A percentile compares a stretch with the other conserved stretches of the same genome.
Evolutionary conservation across 1,140 invertebrate species (phyloP).

Genomic region (Planococcus citri): DNA sequence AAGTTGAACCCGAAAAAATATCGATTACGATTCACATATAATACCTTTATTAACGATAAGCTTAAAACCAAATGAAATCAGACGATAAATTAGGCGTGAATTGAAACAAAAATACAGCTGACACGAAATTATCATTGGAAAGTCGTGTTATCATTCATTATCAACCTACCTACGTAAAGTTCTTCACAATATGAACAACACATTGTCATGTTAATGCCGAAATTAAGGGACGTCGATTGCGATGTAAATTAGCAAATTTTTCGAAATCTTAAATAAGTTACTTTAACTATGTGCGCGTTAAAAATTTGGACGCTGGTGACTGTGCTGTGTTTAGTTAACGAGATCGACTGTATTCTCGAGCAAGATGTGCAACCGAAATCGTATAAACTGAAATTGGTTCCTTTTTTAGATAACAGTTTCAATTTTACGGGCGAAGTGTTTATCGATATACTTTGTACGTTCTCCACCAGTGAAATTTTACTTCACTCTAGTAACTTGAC

Average conservation of each 20-base stretch:
- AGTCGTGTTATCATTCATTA: too few species aligned
- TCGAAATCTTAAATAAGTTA: too few species aligned
- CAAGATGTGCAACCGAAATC: slow-evolving; percentile 3
- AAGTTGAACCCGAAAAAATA: too few species aligned
- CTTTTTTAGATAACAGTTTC: slow-evolving; percentile 28
- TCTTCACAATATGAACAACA: too few species aligned
- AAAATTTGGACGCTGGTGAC: neutral
- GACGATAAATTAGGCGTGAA: too few species aligned
- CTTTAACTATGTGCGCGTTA: neutral
- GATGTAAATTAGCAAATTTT: neutral
- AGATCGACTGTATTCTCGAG: neutral
- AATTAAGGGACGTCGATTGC: neutral
- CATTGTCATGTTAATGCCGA: too few species aligned
- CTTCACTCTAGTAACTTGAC: slow-evolving; percentile 15
- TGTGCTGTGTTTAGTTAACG: neutral
- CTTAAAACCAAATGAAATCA: too few species aligned
- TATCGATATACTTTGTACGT: neutral
- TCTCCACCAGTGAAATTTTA: slow-evolving; percentile 4
- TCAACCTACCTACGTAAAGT: too few species aligned
- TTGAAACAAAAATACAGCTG: too few species aligned
- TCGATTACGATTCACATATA: too few species aligned
- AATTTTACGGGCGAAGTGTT: slow-evolving; percentile 14
- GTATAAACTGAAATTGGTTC: slow-evolving; percentile 1
- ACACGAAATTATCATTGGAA: too few species aligned
- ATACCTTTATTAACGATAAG: too few species aligned